Evolutionary conservation across 2,888 invertebrate species (phyloP).

Genomic region (Oscheius sp.): DNA sequence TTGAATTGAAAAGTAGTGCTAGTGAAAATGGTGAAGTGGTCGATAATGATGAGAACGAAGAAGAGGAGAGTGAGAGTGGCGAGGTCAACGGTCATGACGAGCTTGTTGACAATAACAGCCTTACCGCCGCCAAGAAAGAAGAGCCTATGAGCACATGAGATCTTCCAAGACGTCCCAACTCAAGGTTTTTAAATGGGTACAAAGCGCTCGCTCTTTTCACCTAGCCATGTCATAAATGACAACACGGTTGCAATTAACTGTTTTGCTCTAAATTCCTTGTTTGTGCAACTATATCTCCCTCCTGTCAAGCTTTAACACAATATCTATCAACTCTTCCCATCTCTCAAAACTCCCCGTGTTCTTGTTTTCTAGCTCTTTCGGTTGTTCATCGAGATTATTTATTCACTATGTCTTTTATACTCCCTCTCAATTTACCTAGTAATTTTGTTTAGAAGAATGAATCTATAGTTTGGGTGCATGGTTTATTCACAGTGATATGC

Average conservation of each 20-base stretch:
- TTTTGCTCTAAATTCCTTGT: neutral
- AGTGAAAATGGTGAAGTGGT: conserved; percentile 16
- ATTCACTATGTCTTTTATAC: neutral
- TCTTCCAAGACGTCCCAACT: neutral
- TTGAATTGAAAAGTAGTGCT: neutral
- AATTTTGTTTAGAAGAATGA: too few species aligned
- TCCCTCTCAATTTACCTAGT: neutral
- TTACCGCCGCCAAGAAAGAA: neutral
- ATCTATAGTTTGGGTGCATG: too few species aligned
- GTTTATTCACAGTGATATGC: conserved; percentile 2
- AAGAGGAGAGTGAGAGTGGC: neutral
- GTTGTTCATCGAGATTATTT: neutral
- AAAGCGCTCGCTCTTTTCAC: conserved; percentile 6
- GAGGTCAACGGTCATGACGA: conserved; percentile 22
- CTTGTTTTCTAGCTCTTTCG: conserved; percentile 11
- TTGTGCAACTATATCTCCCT: neutral
- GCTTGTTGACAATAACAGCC: neutral
- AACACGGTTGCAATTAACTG: conserved; percentile 4
- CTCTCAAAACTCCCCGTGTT: conserved; percentile 12
- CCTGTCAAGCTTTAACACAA: conserved; percentile 1
- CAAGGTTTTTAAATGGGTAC: conserved; percentile 10
- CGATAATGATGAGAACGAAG: conserved; percentile 13
- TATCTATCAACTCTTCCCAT: neutral
- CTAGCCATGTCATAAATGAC: conserved; percentile 21
- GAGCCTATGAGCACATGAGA: conserved; percentile 23